Percentiles rank a stretch among this genome's conserved stretches.
Conservation (phyloP, 2,113 vertebrate genomes). For the Ondatra zibethicus region DNA sequence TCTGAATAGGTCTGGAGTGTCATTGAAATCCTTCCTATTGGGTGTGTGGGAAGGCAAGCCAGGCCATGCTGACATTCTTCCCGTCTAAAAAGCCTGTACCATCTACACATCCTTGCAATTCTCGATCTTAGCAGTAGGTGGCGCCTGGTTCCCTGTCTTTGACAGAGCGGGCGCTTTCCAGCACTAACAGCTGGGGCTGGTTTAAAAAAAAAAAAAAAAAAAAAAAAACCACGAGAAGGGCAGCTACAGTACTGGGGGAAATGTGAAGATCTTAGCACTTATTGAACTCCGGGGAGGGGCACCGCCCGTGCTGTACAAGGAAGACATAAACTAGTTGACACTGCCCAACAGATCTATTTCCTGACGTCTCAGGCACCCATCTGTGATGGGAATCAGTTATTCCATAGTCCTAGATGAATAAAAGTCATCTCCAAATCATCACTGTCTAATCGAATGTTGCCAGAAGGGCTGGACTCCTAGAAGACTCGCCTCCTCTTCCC, state of each 20-base stretch:
- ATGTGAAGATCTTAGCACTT: background rate
- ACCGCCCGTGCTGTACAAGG: background rate
- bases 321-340: background rate
- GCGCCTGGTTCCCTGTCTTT: slow-evolving; percentile 1
- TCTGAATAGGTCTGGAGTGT: background rate
- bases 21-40: slow-evolving; percentile 3
- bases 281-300: background rate
- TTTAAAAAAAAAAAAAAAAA: slow-evolving; percentile 44
- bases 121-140: slow-evolving; percentile 46
- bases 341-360: background rate
- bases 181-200: background rate
- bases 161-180: background rate
- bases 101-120: slow-evolving; percentile 48
- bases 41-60: background rate
- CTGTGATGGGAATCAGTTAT: slow-evolving; percentile 47
- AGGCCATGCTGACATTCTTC: background rate
- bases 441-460: background rate
- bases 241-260: background rate
- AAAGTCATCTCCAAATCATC: slow-evolving; percentile 51
- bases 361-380: background rate
- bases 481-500: background rate
- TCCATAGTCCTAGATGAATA: slow-evolving; percentile 41
- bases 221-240: slow-evolving; percentile 29
- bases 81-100: background rate
- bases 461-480: background rate